phyloP scores from a whole-genome alignment of 2,113 vertebrate genomes.

The Scytalopus superciliaris region DNA sequence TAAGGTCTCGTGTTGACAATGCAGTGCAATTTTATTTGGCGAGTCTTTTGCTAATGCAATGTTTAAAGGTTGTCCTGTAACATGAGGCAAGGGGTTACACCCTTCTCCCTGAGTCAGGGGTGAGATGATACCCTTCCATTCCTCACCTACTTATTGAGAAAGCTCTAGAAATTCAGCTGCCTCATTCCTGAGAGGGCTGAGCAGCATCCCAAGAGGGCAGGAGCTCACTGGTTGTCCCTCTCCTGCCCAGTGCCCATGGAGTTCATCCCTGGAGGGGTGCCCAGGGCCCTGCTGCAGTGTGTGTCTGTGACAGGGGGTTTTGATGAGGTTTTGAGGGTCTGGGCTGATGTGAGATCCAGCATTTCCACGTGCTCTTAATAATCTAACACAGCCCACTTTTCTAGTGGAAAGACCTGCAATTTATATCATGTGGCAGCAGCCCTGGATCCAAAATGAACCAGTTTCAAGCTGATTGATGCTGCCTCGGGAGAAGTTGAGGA shows the following conservation, averaged over 20 bases:
- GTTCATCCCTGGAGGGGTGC: not conserved
- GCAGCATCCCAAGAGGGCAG: not conserved
- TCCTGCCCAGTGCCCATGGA: not conserved
- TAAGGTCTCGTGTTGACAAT: not conserved
- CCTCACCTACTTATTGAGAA: not conserved
- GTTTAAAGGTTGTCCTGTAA: not conserved
- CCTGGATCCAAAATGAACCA: not conserved
- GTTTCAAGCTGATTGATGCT: not conserved
- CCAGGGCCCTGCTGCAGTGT: not conserved
- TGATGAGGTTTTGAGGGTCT: not conserved
- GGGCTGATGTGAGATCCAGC: not conserved
- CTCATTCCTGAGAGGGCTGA: not conserved
- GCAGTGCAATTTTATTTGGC: not conserved
- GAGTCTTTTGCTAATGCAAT: not conserved
- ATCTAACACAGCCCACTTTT: not conserved
- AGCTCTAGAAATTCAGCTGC: not conserved
- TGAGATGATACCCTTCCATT: not conserved
- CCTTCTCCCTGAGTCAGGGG: not conserved
- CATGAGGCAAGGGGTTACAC: accelerated
- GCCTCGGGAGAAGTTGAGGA: not conserved
- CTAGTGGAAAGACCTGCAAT: not conserved
- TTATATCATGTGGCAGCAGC: not conserved
- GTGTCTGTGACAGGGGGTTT: not conserved
- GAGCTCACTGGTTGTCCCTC: not conserved
- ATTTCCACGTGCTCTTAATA: accelerated